Evolutionary conservation across 1,140 invertebrate genomes (phyloP).

Genomic region (Drosophila chauvacae): DNA sequence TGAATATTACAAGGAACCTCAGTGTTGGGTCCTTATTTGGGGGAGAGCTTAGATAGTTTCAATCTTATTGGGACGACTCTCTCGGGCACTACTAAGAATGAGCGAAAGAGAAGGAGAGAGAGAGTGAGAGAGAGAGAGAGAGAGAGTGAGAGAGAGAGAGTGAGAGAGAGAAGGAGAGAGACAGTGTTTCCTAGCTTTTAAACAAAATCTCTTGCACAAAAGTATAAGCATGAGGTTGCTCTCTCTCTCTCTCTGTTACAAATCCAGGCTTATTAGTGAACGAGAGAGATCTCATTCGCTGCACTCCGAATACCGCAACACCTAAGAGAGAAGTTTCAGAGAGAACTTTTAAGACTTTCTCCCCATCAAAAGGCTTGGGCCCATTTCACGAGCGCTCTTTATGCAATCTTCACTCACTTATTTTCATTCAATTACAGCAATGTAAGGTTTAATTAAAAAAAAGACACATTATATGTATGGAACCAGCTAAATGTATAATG

Average conservation of each 20-base stretch:
- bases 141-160: no score
- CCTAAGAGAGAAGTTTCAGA: not conserved
- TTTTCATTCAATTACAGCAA: conserved; percentile 24
- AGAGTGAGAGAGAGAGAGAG: no score
- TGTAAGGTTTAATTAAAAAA: conserved; percentile 51
- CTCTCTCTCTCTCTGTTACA: no score
- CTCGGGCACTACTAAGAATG: no score
- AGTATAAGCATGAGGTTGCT: no score
- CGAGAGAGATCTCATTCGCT: no score
- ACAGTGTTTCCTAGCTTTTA: no score
- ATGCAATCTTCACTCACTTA: not conserved
- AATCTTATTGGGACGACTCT: not conserved
- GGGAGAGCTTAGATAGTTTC: not conserved
- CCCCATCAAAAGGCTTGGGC: not conserved
- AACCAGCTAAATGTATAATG: conserved; percentile 67
- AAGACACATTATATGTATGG: conserved; percentile 64
- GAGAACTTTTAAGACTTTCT: not conserved
- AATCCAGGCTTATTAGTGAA: no score
- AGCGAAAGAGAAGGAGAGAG: no score
- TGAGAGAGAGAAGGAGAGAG: no score
- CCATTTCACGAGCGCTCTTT: not conserved
- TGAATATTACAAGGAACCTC: not conserved
- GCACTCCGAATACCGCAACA: no score
- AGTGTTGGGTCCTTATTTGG: not conserved
- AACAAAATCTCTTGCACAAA: no score